Evolutionary conservation across 2,888 invertebrate species (phyloP), one percentile per base, ranked within the genome.

Genomic region (Sphecodes monilicornis): DNA sequence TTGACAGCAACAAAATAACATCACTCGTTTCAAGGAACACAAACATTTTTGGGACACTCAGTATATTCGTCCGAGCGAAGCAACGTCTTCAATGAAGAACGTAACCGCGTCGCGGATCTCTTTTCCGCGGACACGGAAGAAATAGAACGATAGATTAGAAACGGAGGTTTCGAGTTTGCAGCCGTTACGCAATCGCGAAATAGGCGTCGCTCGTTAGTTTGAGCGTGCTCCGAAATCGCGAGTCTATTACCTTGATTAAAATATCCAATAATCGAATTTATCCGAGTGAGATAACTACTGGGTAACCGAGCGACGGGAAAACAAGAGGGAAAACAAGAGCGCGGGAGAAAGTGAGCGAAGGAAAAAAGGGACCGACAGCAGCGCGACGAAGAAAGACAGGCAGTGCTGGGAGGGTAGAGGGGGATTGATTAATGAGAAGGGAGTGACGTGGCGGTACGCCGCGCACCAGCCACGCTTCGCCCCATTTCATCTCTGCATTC

Each of bases 231-330:
- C 76, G 66, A 54, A 76, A 74, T 77, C 83, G 87, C 84, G 77
- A 71, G 86, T 88, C 91, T 93, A 93, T 93, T 92, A 92, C 92
- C 87, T 90, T 90, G 92, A 93, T 93, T 93, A 93, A 93, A 93
- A 93, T 93, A 92, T 93, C 90, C 90, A 91, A 93, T 93, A 93
- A 93, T 93, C 93, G 92, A 93, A 93, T 92, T 91, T 89, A 85
- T 88, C 88, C 82, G 82, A 84, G 88, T 87, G 86, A 87, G 84
- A 81, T 86, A 87, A 88, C 80, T 78, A 77, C 79, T 77, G 77
- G 81, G 86, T 80, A 81, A 84, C 80, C 64, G 73, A 83, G 77
- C 80, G 84, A 84, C 82, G 76, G 82, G 72, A 82, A 82, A 84
- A 87, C 46, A 50, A 50, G 46, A 50, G 76, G 82, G 72, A 82